Base-by-base conservation (phyloP, 1,140 invertebrate genomes). In the Meteorus sp. region DNA sequence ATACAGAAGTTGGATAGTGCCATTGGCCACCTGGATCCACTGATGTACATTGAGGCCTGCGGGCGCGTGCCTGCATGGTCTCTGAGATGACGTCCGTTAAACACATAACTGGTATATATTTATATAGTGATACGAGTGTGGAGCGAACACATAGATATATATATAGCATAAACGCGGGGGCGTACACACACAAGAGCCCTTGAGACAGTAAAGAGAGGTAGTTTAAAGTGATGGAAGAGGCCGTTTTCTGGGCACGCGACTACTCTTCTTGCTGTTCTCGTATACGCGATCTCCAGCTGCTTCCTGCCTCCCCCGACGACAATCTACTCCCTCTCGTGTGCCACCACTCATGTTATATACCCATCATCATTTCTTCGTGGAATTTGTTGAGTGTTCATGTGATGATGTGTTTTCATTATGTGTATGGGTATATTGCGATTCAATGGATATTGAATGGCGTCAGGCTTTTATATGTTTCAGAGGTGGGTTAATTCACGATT, bases 201-300 rank as follows among this genome's bases (percentile, higher is more conserved):
- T 59, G 56, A 59, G 56, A 37, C n/a, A 13, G 50, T 33, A 35
- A 52, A 52, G 50, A 37, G 50, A 48, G 7, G 33, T 17, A 43
- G 17, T 6, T 22, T 23, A 11, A 41, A 33, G 41, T 44, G 41
- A 51, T 48, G 39, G 33, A 23, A 39, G 41, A 45, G 33, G 43
- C 37, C 35, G 37, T 44, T 62, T 62, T 56, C 56, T 55, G 61
- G 23, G 61, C 61, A 62, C 61, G 61, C 61, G 61, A 62, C 61
- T n/a, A n/a, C n/a, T n/a, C n/a, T n/a, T n/a, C n/a, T n/a, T n/a
- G n/a, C n/a, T n/a, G n/a, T n/a, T 59, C 31, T 15, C 35, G 27
- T 22, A 33, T 57, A 35, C 45, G 51, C 39, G 60, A 68, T 60
- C 63, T 61, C 68, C 67, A 69, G 67, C 64, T 69, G 67, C 53